Evolutionary conservation across 2,113 vertebrate species (phyloP).

Genomic region (Xiphophorus maculatus): DNA sequence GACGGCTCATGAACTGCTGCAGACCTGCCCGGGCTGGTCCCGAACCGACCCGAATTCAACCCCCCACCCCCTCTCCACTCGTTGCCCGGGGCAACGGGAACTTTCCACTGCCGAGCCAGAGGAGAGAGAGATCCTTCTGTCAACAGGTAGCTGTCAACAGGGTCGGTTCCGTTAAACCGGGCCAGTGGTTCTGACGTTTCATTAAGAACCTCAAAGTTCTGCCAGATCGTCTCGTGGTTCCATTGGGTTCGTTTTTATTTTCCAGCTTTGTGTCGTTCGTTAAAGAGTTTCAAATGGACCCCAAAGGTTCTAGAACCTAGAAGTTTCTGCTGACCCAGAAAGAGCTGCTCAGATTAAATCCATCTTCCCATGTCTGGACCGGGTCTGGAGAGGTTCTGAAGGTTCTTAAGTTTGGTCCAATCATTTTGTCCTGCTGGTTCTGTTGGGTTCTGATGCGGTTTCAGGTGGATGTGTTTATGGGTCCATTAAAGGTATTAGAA

Average conservation of each 20-base stretch:
- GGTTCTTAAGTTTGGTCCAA: too few species aligned
- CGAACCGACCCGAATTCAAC: background rate
- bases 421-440: too few species aligned
- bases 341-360: background rate
- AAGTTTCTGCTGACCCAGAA: background rate
- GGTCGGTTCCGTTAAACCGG: too few species aligned
- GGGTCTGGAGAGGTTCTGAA: background rate
- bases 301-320: background rate
- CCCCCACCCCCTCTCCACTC: conserved; percentile 6
- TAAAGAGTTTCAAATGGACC: background rate
- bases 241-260: background rate
- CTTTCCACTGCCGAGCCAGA: conserved; percentile 12
- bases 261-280: background rate
- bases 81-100: conserved; percentile 24
- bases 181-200: background rate
- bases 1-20: background rate
- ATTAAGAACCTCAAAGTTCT: background rate
- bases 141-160: background rate
- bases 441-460: too few species aligned
- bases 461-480: too few species aligned
- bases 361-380: too few species aligned
- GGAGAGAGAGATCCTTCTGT: background rate
- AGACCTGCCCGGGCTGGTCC: conserved; percentile 20
- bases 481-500: too few species aligned
- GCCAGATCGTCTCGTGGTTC: background rate